Evolutionary conservation across 2,797 vertebrate species (phyloP).

Genomic region (Squalus acanthias): DNA sequence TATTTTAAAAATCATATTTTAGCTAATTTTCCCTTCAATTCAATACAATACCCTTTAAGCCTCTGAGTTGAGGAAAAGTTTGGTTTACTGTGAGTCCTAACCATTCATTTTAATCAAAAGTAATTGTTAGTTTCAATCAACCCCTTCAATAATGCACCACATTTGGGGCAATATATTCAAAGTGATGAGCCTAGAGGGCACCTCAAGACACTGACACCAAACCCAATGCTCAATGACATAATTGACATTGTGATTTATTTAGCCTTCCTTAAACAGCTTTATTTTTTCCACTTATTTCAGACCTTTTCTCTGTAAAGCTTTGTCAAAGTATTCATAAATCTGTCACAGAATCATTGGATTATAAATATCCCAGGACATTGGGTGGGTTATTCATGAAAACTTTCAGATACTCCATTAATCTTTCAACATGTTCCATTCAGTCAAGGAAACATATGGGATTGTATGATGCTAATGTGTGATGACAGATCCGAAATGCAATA

Average conservation of each 20-base stretch:
- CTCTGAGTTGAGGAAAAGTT: background rate
- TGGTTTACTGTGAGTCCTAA: background rate
- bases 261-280: background rate
- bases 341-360: background rate
- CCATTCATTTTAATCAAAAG: background rate
- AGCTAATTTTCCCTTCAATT: background rate
- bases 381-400: background rate
- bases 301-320: background rate
- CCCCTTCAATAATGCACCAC: background rate
- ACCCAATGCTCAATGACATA: background rate
- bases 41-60: background rate
- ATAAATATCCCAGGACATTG: background rate
- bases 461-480: background rate
- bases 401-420: constrained; percentile 1
- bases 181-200: background rate
- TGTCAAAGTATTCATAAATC: background rate
- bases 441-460: background rate
- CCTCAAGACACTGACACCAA: background rate
- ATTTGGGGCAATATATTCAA: background rate
- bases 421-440: background rate
- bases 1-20: background rate
- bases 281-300: background rate
- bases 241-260: background rate
- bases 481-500: background rate
- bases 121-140: background rate